These are phyloP conservation scores for Corythornis vintsioides DNA, from an alignment of 2,113 vertebrate species.

Conservation along the genomic window DNA sequence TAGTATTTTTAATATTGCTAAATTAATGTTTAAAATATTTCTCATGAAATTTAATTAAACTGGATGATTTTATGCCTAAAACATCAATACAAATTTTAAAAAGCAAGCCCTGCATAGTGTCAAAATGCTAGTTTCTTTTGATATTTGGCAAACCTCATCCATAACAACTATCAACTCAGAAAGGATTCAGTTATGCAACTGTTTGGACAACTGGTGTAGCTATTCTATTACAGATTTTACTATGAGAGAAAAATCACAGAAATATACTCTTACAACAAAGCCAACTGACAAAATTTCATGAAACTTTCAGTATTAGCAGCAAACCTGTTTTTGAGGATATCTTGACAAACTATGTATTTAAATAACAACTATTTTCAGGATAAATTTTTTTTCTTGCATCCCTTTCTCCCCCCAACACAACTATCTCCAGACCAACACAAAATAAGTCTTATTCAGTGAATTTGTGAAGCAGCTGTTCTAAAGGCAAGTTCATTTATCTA, in stretches of 20 bases:
- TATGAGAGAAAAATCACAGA: not conserved
- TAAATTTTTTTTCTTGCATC: not conserved
- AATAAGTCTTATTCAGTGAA: not conserved
- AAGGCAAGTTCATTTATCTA: not conserved
- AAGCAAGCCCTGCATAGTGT: not conserved
- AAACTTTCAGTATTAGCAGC: not conserved
- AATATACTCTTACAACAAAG: not conserved
- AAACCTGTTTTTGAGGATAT: not conserved
- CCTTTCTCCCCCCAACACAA: fast-evolving
- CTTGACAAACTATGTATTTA: not conserved
- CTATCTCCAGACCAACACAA: not conserved
- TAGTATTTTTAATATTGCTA: not conserved
- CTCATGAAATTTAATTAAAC: not conserved
- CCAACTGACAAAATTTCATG: not conserved
- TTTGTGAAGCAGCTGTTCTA: not conserved
- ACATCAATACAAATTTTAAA: not conserved
- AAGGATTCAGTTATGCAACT: not conserved
- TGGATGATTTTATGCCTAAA: not conserved
- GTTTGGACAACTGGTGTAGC: not conserved
- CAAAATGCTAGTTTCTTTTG: not conserved
- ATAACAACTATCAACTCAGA: not conserved
- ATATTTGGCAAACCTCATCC: not conserved
- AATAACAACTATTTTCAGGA: not conserved
- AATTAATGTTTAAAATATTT: not conserved
- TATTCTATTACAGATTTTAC: not conserved